These are phyloP conservation scores for Hydrozoanthus tunicans DNA, from an alignment of 64 coral and sea anemone species.

Conservation along the genomic window DNA sequence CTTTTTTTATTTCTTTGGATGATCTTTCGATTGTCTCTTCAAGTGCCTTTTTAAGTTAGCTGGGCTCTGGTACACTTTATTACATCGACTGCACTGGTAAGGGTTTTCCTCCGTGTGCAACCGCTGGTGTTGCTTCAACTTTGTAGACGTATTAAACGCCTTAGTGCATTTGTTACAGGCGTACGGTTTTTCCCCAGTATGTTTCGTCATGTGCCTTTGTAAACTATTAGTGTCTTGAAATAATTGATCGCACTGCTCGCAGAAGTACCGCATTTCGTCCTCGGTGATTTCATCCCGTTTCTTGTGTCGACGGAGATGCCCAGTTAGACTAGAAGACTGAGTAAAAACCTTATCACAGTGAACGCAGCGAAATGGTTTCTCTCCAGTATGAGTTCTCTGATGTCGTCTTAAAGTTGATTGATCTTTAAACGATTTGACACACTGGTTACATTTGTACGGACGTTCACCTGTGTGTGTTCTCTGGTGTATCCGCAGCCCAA, in stretches of 20 bases:
- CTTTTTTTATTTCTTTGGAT: too few relatives aligned
- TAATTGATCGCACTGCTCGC: background rate
- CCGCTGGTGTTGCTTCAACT: background rate
- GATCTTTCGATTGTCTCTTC: background rate
- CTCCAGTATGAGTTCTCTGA: slow-evolving; percentile 1
- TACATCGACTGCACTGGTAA: background rate
- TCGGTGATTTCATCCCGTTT: background rate
- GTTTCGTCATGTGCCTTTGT: background rate
- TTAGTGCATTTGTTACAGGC: background rate
- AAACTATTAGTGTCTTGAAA: background rate
- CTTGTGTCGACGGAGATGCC: background rate
- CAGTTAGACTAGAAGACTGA: background rate
- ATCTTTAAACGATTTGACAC: slow-evolving; percentile 8
- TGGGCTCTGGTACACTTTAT: background rate
- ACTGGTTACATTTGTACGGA: background rate
- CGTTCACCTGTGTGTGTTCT: slow-evolving; percentile 7
- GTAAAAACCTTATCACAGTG: background rate
- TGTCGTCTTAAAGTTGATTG: background rate
- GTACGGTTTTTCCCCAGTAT: background rate
- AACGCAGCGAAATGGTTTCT: slow-evolving; percentile 1
- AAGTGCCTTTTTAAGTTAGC: background rate
- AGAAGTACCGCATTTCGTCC: background rate
- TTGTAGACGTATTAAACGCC: background rate
- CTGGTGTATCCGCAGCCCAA: background rate
- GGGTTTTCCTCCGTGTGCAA: background rate